These are phyloP conservation scores for Kryphioiulus occultus DNA, from an alignment of 2,888 invertebrate species.

Conservation along the genomic window DNA sequence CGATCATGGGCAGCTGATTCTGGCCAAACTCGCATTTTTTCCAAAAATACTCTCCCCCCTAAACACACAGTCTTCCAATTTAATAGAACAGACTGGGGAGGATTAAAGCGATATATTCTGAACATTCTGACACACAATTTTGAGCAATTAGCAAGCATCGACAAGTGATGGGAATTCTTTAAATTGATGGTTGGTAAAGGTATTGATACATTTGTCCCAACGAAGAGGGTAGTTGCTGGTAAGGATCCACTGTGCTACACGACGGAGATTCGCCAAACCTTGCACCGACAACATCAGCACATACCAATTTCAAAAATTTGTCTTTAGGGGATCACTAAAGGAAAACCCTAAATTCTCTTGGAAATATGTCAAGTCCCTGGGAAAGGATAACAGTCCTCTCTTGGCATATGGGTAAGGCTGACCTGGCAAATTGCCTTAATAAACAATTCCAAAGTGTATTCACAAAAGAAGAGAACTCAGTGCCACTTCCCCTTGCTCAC, in stretches of 20 bases:
- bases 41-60: not conserved
- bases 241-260: not conserved
- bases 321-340: no score
- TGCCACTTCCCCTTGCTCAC: no score
- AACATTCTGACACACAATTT: no score
- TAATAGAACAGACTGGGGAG: not conserved
- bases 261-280: not conserved
- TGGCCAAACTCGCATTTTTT: not conserved
- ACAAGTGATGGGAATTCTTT: no score
- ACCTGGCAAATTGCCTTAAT: no score
- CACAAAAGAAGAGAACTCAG: no score
- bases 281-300: not conserved
- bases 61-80: not conserved
- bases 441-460: no score
- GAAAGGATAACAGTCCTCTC: not conserved
- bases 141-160: no score
- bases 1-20: not conserved
- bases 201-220: no score
- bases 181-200: no score
- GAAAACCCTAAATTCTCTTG: not conserved
- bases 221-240: no score
- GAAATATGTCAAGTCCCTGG: not conserved
- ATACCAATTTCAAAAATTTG: no score
- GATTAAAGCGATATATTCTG: not conserved
- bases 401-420: not conserved